These are phyloP conservation scores for Dorcus parallelipipedus DNA, from an alignment of 2,888 invertebrate species.

Conservation along the genomic window DNA sequence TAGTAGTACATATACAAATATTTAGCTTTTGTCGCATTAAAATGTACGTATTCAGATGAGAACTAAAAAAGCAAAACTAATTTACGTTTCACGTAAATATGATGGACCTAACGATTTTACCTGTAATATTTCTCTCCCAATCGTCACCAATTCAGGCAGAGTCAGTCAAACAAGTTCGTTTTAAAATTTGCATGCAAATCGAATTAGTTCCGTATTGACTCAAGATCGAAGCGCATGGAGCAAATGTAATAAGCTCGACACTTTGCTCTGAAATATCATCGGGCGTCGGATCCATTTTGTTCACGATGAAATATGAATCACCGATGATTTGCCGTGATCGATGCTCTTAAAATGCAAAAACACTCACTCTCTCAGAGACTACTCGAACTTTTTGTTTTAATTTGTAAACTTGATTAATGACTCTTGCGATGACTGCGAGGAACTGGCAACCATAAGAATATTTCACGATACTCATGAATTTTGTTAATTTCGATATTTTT, in stretches of 20 bases:
- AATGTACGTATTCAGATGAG: too few species aligned
- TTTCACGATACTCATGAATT: too few species aligned
- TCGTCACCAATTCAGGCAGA: background rate
- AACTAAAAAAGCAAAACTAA: too few species aligned
- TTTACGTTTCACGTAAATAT: too few species aligned
- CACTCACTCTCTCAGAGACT: background rate
- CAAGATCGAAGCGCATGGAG: constrained; percentile 30
- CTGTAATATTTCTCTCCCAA: too few species aligned
- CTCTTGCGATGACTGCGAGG: background rate
- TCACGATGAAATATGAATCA: constrained; percentile 34
- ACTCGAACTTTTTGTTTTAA: background rate
- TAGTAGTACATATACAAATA: too few species aligned
- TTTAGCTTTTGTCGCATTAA: too few species aligned
- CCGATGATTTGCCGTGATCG: constrained; percentile 23
- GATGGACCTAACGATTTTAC: too few species aligned
- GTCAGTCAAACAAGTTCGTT: constrained; percentile 16
- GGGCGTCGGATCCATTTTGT: constrained; percentile 24
- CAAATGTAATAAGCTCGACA: constrained; percentile 29
- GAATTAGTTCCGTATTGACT: constrained; percentile 46
- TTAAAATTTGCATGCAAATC: constrained; percentile 46
- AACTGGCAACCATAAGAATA: too few species aligned
- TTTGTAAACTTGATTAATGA: background rate
- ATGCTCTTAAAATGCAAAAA: background rate
- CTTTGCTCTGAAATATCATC: constrained; percentile 23
- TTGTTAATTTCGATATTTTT: too few species aligned